Evolutionary conservation across 2,797 vertebrate genomes (phyloP), one percentile per base, ranked within the genome.

Genomic region (Malurus leucopterus): DNA sequence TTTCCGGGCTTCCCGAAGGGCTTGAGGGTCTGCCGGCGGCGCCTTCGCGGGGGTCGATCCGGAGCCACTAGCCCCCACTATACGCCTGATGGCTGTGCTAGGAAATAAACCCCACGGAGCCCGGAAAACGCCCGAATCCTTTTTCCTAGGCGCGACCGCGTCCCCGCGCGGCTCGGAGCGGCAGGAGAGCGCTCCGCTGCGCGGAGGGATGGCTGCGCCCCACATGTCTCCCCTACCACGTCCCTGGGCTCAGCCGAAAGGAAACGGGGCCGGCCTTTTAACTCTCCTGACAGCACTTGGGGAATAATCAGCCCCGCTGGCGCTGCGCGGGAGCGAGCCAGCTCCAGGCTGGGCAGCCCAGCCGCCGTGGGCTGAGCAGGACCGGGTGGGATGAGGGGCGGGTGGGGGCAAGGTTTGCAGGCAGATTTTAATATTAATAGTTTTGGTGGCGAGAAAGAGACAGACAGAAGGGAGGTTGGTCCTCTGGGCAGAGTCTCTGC

Each of bases 351-450:
- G 62, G 53, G 30, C 43, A 62, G n/a, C 73, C 36, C 63, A 5
- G 77, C 38, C 57, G 50, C 71, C 34, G 64, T 4, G 30, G 18
- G 77, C 38, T 23, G 61, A 13, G 49, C 29, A 26, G 50, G 91
- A 74, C 27, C 13, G 86, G n/a, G 77, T 59, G 92, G 58, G 85
- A 47, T 54, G 44, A 29, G 71, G 65, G 86, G 62, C 65, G 41
- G 81, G 49, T 27, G 76, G 68, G 72, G 88, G 90, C 27, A 51
- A 58, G 88, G 83, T 93, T 91, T 63, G 93, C 96, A 94, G 97
- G 96, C 97, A 96, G 97, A 97, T 98, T 99, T 99, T 98, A 98
- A 98, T 99, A 98, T 99, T 98, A 99, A 98, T 98, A 98, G 98
- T 98, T 98, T 94, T 90, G 93, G 90, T 98, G 98, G 97, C 96